Evolutionary conservation across 2,113 vertebrate species (phyloP), one percentile per base, ranked within the genome.

Genomic region (Dasyurus viverrinus): DNA sequence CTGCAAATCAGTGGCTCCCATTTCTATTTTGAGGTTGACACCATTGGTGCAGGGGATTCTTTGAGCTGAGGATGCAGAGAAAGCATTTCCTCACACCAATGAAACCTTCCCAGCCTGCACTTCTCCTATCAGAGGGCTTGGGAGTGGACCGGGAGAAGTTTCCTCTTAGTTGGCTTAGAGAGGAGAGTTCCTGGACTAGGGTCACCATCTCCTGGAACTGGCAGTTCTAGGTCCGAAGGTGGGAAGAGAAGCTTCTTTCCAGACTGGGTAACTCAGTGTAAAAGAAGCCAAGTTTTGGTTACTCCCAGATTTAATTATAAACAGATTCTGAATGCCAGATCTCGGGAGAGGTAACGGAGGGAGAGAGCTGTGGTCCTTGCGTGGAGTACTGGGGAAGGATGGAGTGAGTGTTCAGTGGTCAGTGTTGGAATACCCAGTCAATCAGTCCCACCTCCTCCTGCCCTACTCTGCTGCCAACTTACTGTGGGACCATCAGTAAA

Each of bases 251-350:
- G n/a, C 27, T 53, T 50, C 50, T 91, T n/a, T 36, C 47, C 10
- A 1, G 26, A 54, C 26, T 47, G 25, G 26, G 42, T 89, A 8
- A 7, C n/a, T 42, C 52, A 2, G 36, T 4, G 24, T 92, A 26
- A 96, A 92, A 0, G 53, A 54, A 91, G 91, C 55, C 0, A 0
- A 0, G 47, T 0, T 36, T 47, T 8, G 27, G 54, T 96, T 52
- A 91, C 90, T 93, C 97, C 96, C 95, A 93, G n/a, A 26, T 98
- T 98, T 98, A 98, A 98, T 98, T 97, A 98, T 95, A 98, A 98
- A 98, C 0, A 0, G 95, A 92, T 93, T 96, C 91, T 95, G 94
- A 96, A 96, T 3, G 5, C 93, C 1, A 53, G 89, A 30, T 91
- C 57, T 57, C 22, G 0, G 92, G 60, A 25, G 14, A 42, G 24